Conservation (phyloP, 2,888 invertebrate genomes). For the Pristionchus japonicus region DNA sequence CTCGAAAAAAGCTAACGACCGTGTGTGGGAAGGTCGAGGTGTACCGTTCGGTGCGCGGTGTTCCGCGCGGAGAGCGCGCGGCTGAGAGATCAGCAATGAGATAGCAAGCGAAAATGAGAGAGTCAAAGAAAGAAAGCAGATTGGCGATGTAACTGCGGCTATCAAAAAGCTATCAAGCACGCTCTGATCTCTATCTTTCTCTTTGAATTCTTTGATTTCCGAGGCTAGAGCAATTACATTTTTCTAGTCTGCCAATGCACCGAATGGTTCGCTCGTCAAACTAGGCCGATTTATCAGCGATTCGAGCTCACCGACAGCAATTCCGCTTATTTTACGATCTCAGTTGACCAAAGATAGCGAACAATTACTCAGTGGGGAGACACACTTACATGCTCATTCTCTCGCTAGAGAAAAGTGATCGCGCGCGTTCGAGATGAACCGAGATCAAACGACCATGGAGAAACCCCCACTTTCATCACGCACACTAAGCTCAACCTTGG, state of each 20-base stretch:
- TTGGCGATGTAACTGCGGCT: neutral
- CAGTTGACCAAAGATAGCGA: slow-evolving; percentile 16
- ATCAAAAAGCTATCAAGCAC: neutral
- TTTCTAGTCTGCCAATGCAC: neutral
- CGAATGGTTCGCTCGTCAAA: neutral
- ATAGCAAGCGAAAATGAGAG: neutral
- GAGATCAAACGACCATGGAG: neutral
- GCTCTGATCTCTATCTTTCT: neutral
- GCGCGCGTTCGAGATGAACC: neutral
- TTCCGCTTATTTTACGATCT: slow-evolving; percentile 10
- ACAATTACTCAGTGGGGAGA: neutral
- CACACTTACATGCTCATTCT: neutral
- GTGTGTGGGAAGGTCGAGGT: neutral
- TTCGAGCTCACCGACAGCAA: neutral
- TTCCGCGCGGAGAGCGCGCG: neutral
- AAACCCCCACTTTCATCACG: neutral
- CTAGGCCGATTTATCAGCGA: neutral
- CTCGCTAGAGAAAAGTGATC: neutral
- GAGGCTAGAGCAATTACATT: neutral
- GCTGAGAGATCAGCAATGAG: neutral
- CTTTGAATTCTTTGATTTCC: neutral
- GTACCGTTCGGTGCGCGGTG: slow-evolving; percentile 28
- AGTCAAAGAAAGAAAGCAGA: neutral
- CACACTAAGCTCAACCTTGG: neutral
- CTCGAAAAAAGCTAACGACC: neutral